Percentiles rank a stretch among this genome's conserved stretches.
These are phyloP conservation scores for Limonius californicus DNA, from an alignment of 1,140 invertebrate genomes.

Conservation along the genomic window DNA sequence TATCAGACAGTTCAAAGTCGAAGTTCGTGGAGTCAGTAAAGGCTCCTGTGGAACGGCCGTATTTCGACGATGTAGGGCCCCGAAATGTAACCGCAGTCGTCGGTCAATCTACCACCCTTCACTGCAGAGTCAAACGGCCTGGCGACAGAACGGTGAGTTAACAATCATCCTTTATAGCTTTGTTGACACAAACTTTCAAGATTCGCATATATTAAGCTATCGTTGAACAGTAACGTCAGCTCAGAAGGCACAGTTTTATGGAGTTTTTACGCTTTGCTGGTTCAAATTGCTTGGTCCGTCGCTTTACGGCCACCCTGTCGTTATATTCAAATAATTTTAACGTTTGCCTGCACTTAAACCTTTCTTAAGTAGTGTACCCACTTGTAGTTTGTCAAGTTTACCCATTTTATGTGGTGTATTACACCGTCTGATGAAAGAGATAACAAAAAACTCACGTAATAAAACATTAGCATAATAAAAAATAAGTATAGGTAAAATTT, in stretches of 20 bases:
- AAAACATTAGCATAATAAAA: too few species aligned
- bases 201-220: not conserved
- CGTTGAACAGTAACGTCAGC: not conserved
- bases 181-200: conserved; percentile 8
- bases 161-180: not conserved
- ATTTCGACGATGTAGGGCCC: conserved; percentile 78
- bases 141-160: conserved; percentile 81
- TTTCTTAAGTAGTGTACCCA: not conserved
- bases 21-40: conserved; percentile 34
- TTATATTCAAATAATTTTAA: not conserved
- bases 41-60: conserved; percentile 58
- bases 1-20: conserved; percentile 32
- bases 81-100: conserved; percentile 80
- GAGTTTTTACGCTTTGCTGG: too few species aligned
- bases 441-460: too few species aligned
- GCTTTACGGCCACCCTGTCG: too few species aligned
- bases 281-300: too few species aligned
- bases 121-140: conserved; percentile 80
- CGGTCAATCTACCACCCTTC: conserved; percentile 75
- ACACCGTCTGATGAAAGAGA: too few species aligned
- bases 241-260: too few species aligned
- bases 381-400: not conserved
- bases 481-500: too few species aligned
- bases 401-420: too few species aligned
- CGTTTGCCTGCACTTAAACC: not conserved